These are phyloP conservation scores for Dolichoris vasculosae DNA, from an alignment of 1,140 invertebrate genomes.

Conservation along the genomic window DNA sequence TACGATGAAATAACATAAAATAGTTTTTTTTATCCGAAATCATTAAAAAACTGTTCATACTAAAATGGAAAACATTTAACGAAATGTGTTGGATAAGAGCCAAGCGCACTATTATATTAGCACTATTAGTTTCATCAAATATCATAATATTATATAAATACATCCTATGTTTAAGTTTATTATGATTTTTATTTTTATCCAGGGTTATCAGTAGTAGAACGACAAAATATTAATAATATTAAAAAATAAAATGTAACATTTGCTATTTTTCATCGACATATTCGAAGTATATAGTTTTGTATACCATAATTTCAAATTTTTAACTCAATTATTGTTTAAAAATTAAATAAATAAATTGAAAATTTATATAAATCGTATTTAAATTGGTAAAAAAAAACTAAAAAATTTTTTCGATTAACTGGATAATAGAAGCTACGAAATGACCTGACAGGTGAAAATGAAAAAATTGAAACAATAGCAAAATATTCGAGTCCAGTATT, in stretches of 20 bases:
- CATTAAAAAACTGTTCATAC: background rate
- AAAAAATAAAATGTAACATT: constrained; percentile 11
- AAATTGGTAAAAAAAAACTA: constrained; percentile 13
- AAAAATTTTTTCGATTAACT: constrained; percentile 37
- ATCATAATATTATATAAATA: background rate
- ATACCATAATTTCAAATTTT: constrained; percentile 20
- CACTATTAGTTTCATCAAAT: constrained; percentile 1
- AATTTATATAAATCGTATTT: background rate
- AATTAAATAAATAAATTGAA: background rate
- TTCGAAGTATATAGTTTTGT: constrained; percentile 25
- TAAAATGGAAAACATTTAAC: constrained; percentile 22
- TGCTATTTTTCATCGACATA: constrained; percentile 22
- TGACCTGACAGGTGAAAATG: constrained; percentile 46
- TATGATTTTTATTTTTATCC: background rate
- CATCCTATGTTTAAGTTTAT: background rate
- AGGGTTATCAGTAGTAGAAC: background rate
- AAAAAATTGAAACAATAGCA: constrained; percentile 34
- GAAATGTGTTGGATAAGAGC: constrained; percentile 16
- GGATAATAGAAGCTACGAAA: constrained; percentile 43
- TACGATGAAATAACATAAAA: background rate
- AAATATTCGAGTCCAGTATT: constrained; percentile 30
- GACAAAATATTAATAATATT: constrained; percentile 8
- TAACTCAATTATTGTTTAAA: constrained; percentile 25
- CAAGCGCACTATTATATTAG: constrained; percentile 26
- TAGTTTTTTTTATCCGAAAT: constrained; percentile 15